phyloP scores from a whole-genome alignment of 2,113 vertebrate genomes.

The Actenoides lindsayi region DNA sequence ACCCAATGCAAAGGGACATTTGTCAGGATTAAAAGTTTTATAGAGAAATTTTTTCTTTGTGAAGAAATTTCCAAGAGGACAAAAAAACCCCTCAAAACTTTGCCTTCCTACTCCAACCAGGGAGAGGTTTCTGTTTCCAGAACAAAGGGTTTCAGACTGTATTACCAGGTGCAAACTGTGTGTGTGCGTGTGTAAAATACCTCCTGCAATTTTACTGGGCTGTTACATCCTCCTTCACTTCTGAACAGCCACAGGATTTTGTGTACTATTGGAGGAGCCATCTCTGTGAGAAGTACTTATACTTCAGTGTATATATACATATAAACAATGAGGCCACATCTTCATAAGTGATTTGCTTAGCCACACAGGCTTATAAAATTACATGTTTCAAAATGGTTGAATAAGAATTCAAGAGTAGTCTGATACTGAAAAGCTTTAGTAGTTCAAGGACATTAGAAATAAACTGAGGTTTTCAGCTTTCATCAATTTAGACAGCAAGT shows the following conservation, averaged over 20 bases:
- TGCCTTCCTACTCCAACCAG: background rate
- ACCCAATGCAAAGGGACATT: too few relatives aligned
- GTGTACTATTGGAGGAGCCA: background rate
- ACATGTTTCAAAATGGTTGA: background rate
- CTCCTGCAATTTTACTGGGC: background rate
- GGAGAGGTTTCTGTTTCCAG: background rate
- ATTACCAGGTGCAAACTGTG: background rate
- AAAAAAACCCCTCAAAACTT: background rate
- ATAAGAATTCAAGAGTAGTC: background rate
- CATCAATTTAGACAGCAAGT: background rate
- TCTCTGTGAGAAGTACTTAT: background rate
- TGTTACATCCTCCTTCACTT: background rate
- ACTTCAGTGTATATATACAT: background rate
- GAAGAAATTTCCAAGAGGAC: background rate
- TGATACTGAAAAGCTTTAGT: background rate
- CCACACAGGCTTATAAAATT: background rate
- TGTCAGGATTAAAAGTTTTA: background rate
- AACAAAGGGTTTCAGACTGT: background rate
- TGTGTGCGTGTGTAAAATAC: background rate
- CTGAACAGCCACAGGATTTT: background rate
- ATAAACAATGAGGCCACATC: background rate
- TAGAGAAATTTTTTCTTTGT: background rate
- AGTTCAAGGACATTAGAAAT: background rate
- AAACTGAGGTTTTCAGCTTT: background rate
- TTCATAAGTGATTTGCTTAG: background rate